phyloP scores from a whole-genome alignment of 2,113 vertebrate species.

The Xiphorhynchus elegans region DNA sequence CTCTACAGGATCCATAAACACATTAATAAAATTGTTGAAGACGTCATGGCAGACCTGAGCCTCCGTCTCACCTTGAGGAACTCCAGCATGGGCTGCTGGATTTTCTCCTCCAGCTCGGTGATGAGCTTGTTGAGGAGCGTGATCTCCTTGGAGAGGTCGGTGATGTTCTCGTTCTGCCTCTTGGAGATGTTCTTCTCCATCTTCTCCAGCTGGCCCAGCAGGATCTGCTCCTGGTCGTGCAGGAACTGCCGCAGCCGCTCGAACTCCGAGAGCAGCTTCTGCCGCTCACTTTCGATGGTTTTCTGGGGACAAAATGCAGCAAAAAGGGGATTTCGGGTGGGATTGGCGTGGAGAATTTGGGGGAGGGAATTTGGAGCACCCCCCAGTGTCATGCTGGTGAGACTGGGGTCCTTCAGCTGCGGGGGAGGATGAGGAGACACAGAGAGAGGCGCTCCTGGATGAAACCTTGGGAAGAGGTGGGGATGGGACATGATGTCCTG shows the following conservation, averaged over 20 bases:
- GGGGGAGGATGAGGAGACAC: background rate
- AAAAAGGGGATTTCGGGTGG: background rate
- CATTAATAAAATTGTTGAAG: background rate
- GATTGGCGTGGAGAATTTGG: background rate
- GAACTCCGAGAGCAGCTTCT: slow-evolving; percentile 70
- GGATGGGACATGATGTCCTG: background rate
- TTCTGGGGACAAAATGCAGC: fast-evolving
- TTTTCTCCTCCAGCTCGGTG: slow-evolving; percentile 75
- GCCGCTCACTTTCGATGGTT: slow-evolving; percentile 50
- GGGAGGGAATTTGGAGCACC: background rate
- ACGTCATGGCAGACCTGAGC: fast-evolving
- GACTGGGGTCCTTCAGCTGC: background rate
- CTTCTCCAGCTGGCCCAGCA: slow-evolving; percentile 73
- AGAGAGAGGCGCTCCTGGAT: fast-evolving
- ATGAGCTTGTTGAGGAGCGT: slow-evolving; percentile 73
- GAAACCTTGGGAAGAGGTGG: background rate
- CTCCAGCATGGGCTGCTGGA: slow-evolving; percentile 63
- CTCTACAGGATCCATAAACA: fast-evolving
- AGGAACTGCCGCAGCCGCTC: slow-evolving; percentile 74
- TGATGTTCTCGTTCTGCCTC: slow-evolving; percentile 76
- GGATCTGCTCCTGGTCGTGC: slow-evolving; percentile 70
- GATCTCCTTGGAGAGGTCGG: slow-evolving; percentile 67
- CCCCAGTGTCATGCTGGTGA: background rate
- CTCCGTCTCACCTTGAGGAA: slow-evolving; percentile 70
- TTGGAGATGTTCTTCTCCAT: slow-evolving; percentile 66